phyloP scores from a whole-genome alignment of 2,888 invertebrate species.

The Tipula lateralis region DNA sequence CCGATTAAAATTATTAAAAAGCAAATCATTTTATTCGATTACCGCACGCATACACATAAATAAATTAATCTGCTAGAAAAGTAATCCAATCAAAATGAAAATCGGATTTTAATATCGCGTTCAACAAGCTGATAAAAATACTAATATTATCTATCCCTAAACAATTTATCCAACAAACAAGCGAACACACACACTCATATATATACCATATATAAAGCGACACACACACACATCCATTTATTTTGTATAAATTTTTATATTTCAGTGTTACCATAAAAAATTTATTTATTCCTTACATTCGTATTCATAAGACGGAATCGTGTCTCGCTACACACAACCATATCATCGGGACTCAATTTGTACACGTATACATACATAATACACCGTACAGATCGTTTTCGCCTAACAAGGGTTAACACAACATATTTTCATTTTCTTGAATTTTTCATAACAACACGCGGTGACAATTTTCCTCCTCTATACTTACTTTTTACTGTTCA shows the following conservation, averaged over 20 bases:
- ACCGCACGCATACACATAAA: neutral
- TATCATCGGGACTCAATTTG: neutral
- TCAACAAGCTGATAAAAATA: conserved; percentile 24
- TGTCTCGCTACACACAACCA: neutral
- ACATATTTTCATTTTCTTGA: neutral
- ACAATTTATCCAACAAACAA: conserved; percentile 2
- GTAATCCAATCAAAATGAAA: neutral
- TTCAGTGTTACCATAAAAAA: conserved; percentile 4
- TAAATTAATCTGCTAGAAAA: conserved; percentile 1
- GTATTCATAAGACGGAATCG: neutral
- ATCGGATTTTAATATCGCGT: conserved; percentile 15
- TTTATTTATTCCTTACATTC: neutral
- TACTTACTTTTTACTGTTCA: neutral
- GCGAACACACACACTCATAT: no score
- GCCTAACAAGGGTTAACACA: neutral
- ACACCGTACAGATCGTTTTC: neutral
- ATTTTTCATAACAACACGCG: conserved; percentile 24
- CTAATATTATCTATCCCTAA: conserved; percentile 1
- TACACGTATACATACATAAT: neutral
- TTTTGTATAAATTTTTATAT: conserved; percentile 9
- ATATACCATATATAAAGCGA: no score
- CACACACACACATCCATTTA: neutral
- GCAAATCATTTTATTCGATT: conserved; percentile 14
- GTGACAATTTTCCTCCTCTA: neutral
- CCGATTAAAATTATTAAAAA: neutral